These are phyloP conservation scores for Pipistrellus nathusii DNA, from an alignment of 2,797 vertebrate genomes.

Conservation along the genomic window DNA sequence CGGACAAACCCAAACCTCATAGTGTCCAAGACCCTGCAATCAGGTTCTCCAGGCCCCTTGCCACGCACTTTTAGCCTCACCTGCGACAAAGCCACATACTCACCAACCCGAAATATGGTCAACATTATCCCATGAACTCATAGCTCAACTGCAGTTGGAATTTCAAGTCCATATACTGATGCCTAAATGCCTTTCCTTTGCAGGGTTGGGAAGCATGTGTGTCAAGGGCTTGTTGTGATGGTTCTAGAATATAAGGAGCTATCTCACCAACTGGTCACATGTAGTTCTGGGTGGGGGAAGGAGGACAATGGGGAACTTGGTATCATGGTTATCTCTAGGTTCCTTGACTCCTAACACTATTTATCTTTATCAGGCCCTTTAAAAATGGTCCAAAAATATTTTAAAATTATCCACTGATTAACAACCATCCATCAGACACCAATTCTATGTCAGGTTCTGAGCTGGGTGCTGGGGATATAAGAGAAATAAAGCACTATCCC, in stretches of 20 bases:
- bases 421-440: neutral
- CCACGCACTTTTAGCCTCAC: neutral
- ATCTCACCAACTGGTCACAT: neutral
- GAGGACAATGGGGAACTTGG: neutral
- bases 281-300: neutral
- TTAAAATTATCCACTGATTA: neutral
- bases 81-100: constrained; percentile 17
- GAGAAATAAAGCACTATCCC: neutral
- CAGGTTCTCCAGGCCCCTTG: neutral
- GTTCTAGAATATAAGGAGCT: constrained; percentile 22
- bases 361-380: constrained; percentile 3
- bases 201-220: fast-evolving
- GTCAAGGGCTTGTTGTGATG: neutral
- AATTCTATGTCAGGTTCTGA: neutral
- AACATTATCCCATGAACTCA: neutral
- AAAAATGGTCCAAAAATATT: neutral
- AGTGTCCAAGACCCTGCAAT: neutral
- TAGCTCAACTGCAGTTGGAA: constrained; percentile 42
- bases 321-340: neutral
- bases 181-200: neutral
- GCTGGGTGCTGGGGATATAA: neutral
- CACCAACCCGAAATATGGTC: neutral
- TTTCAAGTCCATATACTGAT: constrained; percentile 28
- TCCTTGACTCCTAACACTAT: constrained; percentile 6
- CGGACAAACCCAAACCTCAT: neutral